These are phyloP conservation scores for Polia nebulosa DNA, from an alignment of 2,888 invertebrate genomes.

Conservation along the genomic window DNA sequence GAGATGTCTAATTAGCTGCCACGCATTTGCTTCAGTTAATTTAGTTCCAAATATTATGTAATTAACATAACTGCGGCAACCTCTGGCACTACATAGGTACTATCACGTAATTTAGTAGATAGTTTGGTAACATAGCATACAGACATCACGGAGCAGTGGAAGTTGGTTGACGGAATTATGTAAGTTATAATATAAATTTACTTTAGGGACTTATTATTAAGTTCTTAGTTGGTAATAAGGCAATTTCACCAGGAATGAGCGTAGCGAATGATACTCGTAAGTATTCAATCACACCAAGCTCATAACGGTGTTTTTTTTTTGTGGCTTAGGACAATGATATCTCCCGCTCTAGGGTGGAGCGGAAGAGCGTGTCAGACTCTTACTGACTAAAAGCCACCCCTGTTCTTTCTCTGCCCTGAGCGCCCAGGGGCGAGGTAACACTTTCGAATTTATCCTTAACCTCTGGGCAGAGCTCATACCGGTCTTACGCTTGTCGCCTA, in stretches of 20 bases:
- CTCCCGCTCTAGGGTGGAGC: too few relatives aligned
- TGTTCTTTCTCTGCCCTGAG: too few relatives aligned
- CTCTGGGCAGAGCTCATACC: too few relatives aligned
- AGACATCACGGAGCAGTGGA: slow-evolving; percentile 4
- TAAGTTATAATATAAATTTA: slow-evolving; percentile 33
- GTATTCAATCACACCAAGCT: too few relatives aligned
- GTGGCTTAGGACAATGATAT: too few relatives aligned
- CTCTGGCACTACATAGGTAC: slow-evolving; percentile 17
- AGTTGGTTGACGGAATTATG: slow-evolving; percentile 39
- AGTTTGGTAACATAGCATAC: slow-evolving; percentile 22
- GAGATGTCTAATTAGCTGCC: slow-evolving; percentile 74
- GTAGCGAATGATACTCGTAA: not conserved
- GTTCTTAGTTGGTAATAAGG: not conserved
- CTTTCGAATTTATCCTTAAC: too few relatives aligned
- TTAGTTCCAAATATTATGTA: slow-evolving; percentile 70
- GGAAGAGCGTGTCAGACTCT: too few relatives aligned
- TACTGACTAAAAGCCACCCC: too few relatives aligned
- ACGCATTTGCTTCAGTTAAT: slow-evolving; percentile 71
- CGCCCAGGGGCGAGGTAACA: too few relatives aligned
- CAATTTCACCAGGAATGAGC: slow-evolving; percentile 14
- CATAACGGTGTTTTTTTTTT: too few relatives aligned
- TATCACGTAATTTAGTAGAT: slow-evolving; percentile 26
- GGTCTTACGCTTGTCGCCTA: too few relatives aligned
- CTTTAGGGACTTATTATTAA: not conserved
- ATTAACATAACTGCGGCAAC: slow-evolving; percentile 65